A percentile compares a stretch with the other conserved stretches of the same genome.
Conservation (phyloP, 2,113 vertebrate species). For the Neotragus moschatus region DNA sequence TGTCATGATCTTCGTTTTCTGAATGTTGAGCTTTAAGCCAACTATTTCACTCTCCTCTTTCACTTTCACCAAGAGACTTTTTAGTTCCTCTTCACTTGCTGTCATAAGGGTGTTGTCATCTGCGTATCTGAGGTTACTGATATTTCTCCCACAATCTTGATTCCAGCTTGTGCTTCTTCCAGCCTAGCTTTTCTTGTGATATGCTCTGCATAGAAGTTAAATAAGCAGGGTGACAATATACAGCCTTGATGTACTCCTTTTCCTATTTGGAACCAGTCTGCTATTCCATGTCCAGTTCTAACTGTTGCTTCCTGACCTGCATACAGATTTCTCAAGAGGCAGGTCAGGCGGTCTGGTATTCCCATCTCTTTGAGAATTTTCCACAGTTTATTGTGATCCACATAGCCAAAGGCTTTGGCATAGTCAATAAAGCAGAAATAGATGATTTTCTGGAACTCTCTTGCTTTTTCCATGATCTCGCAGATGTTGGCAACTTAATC, state of each 20-base stretch:
- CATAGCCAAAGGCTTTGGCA: background rate
- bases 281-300: background rate
- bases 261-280: background rate
- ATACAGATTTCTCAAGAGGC: background rate
- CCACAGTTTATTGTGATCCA: background rate
- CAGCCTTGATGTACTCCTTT: rapidly evolving
- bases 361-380: background rate
- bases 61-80: too few relatives aligned
- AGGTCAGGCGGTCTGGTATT: background rate
- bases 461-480: background rate
- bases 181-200: background rate
- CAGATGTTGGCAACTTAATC: background rate
- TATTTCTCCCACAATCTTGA: background rate
- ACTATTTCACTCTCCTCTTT: too few relatives aligned
- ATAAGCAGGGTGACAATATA: background rate
- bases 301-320: background rate
- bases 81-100: too few relatives aligned
- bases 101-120: too few relatives aligned
- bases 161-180: background rate
- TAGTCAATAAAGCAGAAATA: too few relatives aligned
- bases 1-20: too few relatives aligned
- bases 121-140: too few relatives aligned
- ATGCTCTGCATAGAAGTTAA: background rate
- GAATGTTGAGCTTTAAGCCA: too few relatives aligned
- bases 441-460: too few relatives aligned